Evolutionary conservation across 2,888 invertebrate genomes (phyloP), one percentile per base, ranked within the genome.

Genomic region (Callosobruchus maculatus): DNA sequence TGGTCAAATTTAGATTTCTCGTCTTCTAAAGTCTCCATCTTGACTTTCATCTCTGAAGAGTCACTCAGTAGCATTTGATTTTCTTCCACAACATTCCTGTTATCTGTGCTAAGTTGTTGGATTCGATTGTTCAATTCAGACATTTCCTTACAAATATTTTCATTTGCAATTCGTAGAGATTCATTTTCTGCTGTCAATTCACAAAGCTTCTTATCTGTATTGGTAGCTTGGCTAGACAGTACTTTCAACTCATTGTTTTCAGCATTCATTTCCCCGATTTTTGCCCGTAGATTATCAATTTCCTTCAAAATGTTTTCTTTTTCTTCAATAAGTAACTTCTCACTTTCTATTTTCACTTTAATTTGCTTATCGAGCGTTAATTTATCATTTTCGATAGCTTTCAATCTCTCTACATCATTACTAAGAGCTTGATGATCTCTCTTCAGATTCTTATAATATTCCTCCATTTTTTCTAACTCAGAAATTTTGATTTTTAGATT

Each of bases 21-120:
- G 20, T 78, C 80, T 74, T 82, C 78, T 71, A 82, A 67, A 69
- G 74, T 72, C 73, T 85, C 85, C 20, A 80, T 76, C 72, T 80
- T 82, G 2, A 85, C 74, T 78, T 85, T 86, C 20, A 81, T 74
- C 68, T 83, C 84, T 68, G 83, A 83, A 18, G 83, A 77, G 70
- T 85, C 83, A 0, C 76, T 74, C 1, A 84, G 22, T 68, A 84
- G 73, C 30, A 73, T 77, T 71, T 84, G 84, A 72, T 85, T 84
- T 76, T 86, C 86, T 68, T 84, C 83, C 22, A 81, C 78, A 9
- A 85, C 75, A 30, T 83, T 81, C 31, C 82, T 81, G 76, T 86
- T 85, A 73, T 87, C 86, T 0, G 80, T 75, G 0, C 82, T 78
- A 5, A 86, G 76, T 76, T 85, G 82, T 9, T 78, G 80, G 68